Evolutionary conservation across 53 echinoderm and acorn worm genomes (phyloP), one percentile per base, ranked within the genome.

Genomic region (Henricia sp.): DNA sequence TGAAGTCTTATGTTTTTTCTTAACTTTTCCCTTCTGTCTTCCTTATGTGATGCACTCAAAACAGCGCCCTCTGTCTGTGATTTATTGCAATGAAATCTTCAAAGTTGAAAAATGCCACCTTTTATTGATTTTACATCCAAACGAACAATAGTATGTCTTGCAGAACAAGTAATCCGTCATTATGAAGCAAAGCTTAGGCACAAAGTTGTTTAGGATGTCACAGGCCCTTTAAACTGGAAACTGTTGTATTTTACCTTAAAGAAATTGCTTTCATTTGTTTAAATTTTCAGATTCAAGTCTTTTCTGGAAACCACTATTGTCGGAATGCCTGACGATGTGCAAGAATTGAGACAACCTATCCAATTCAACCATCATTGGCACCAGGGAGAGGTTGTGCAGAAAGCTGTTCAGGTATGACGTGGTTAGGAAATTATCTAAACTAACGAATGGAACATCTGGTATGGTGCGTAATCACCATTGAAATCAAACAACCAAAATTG

Each of bases 291-390:
- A 9, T 82, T 64, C 50, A 30, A 35, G 3, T 50, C 32, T 2
- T 82, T 82, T 27, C 20, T 82, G 0, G 66, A 82, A 35, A 42
- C 42, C 21, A 82, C 67, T n/a, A 33, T 82, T 25, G 50, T 82
- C 2, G 44, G 46, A 23, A 67, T 33, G 50, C 30, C 10, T 48
- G 27, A n/a, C 2, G 67, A 30, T 34, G 36, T 2, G 26, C 37
- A 1, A 11, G 35, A 82, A 9, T 23, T 43, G 28, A 36, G 13
- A n/a, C 34, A 19, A 43, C 63, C 35, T 3, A 3, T 56, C 17
- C 35, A 23, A 17, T 75, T 75, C 19, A 34, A 23, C 19, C 76
- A 53, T 38, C 25, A 36, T 56, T 75, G 35, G 4, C 23, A 75
- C 21, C 76, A 75, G 46, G 37, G 3, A 24, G 56, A 75, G 42